Conservation (phyloP, 2,888 invertebrate genomes). For the Oscheius myriophilus region DNA sequence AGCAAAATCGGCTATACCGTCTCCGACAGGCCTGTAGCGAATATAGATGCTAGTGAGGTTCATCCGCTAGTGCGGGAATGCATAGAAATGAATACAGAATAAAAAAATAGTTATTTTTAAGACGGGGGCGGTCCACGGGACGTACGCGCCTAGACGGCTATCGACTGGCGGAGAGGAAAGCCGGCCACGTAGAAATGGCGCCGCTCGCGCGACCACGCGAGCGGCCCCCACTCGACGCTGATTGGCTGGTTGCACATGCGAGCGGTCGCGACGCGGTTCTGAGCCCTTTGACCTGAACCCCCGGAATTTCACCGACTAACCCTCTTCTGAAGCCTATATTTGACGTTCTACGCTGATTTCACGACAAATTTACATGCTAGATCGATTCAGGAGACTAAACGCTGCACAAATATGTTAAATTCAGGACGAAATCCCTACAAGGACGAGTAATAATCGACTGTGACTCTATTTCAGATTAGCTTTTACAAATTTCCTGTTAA, state of each 20-base stretch:
- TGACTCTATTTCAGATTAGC: no score
- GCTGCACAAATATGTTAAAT: no score
- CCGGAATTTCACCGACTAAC: no score
- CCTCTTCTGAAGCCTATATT: no score
- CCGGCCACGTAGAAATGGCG: constrained; percentile 32
- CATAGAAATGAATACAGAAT: constrained; percentile 24
- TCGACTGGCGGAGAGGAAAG: constrained; percentile 45
- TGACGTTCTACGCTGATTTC: no score
- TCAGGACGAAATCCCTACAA: no score
- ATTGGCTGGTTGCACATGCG: background rate
- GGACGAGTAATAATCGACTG: no score
- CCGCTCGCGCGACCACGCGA: constrained; percentile 28
- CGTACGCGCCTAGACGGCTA: constrained; percentile 47
- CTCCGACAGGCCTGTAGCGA: constrained; percentile 44
- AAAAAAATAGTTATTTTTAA: constrained; percentile 16
- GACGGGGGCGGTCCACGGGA: constrained; percentile 27
- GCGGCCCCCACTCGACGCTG: background rate
- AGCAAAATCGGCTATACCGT: constrained; percentile 43
- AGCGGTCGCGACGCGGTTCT: constrained; percentile 6
- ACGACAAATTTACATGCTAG: no score
- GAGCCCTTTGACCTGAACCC: no score
- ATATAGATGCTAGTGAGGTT: constrained; percentile 34
- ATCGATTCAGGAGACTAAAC: no score
- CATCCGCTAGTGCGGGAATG: constrained; percentile 53
- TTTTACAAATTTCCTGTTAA: background rate